Base-by-base conservation (phyloP, 2,797 vertebrate species). In the Sylvilagus floridanus region DNA sequence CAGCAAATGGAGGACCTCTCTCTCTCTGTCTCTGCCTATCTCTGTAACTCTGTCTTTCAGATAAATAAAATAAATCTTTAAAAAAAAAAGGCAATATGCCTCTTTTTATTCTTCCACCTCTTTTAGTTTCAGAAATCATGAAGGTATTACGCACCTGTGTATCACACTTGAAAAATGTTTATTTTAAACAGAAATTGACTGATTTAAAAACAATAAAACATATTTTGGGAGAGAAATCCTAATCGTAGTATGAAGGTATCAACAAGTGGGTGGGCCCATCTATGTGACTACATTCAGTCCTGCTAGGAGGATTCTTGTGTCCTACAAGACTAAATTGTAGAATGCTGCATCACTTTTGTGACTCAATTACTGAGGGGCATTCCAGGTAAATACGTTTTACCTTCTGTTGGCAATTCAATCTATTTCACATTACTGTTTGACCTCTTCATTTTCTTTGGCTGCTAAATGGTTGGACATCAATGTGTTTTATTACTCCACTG, bases 401-500 rank as follows among this genome's bases (percentile, higher is more conserved):
- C 57, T 92, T 77, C 78, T 73, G 52, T 92, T 83, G 17, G 79
- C 50, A 76, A 54, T 81, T 81, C 24, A 71, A 60, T 77, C 52
- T 87, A 57, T 81, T 95, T 76, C 50, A 77, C 90, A 79, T 91
- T 71, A 84, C 82, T 71, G 21, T 90, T 66, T 93, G 60, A 71
- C 42, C 30, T 87, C 22, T 89, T 89, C 24, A 79, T 32, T 93
- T 84, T 89, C 68, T 91, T 73, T 37, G 12, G 9, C 26, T 62
- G 54, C 60, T 75, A 57, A 21, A 28, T 78, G 50, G 37, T 75
- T 78, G 72, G 60, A 68, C 42, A 60, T 63, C 22, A 50, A 95
- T 94, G 62, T 84, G 16, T 76, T 95, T 85, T 88, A 96, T 88
- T 79, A 88, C 11, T 93, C 57, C 60, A 63, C 42, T 66, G 69